Evolutionary conservation across 2,888 invertebrate species (phyloP), one percentile per base, ranked within the genome.

Genomic region (Chalcis sispes): DNA sequence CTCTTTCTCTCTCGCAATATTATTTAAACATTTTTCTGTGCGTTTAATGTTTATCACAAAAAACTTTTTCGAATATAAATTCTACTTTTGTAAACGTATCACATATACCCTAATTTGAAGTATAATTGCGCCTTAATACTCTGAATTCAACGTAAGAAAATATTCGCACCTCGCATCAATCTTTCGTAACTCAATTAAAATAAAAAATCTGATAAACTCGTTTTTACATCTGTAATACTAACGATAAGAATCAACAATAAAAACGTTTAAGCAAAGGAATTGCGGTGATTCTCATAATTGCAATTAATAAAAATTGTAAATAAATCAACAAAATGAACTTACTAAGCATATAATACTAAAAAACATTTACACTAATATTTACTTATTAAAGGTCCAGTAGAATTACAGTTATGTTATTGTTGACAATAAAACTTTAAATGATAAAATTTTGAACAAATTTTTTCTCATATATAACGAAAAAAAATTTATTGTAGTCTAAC

Each of bases 71-170:
- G 10, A 54, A 48, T 18, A 27, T 69, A 69, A 71, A 64, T 56
- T 62, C 23, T 56, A 46, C 29, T 32, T 54, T 40, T 32, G 18
- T 56, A 50, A 65, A 58, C 13, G 48, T 65, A 72, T 65, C 56
- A 65, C 72, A 72, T 29, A 25, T 62, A 36, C 58, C 59, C 27
- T 48, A 65, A 65, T 72, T 65, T 36, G 54, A 65, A 58, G 65
- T 65, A 62, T 46, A 10, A 59, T 5, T 40, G 42, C 52, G 50
- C 59, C 18, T 59, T 66, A 40, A 66, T 73, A 73, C 58, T 65
- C 27, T 58, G 48, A 20, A 42, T 64, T 46, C 3, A 48, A 65
- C 25, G 48, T 46, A 52, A 61, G 32, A 65, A 66, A 27, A 73
- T 58, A 65, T 64, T 72, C 10, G 7, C 23, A 73, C 13, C 7